Base-by-base conservation (phyloP, 2,113 vertebrate genomes). In the Microtus ochrogaster region DNA sequence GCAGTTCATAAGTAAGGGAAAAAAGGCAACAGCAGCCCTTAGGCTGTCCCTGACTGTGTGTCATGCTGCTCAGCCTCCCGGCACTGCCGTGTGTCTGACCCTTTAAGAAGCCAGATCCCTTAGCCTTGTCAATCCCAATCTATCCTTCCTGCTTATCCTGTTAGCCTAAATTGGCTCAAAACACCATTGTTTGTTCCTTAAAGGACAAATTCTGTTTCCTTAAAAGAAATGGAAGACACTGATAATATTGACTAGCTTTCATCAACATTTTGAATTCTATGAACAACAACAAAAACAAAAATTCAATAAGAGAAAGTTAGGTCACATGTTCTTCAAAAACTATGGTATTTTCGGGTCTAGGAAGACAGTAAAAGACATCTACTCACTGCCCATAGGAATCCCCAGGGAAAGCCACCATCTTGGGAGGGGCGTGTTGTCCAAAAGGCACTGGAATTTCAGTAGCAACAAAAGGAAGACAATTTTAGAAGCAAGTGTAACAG, bases 161-260 rank as follows among this genome's bases (percentile, higher is more conserved):
- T 92, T 76, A 13, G 61, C 84, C 83, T 90, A 84, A 94, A 94
- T 90, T 92, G 74, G 70, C 86, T 52, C 77, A 14, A 77, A 78
- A 24, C 24, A 52, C 9, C 89, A n/a, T n/a, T n/a, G n/a, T n/a
- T 84, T 87, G 36, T 87, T 96, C 89, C 63, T 78, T 74, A 76
- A 26, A 85, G 81, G 74, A n/a, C 49, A 16, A 30, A 52, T 58
- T n/a, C 78, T 63, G n/a, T 61, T 28, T 63, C 33, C n/a, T 24
- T 74, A 73, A 77, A 87, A 41, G 47, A 95, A 94, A 83, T 21
- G 66, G 76, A 83, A 79, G 92, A 88, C 39, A 58, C 39, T 90
- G 81, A 74, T 73, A 95, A 92, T 36, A 63, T 30, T 94, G 49
- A 91, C 12, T 33, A 21, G 8, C 49, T 94, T 94, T 94, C 44